Base-by-base conservation (phyloP, 1,140 invertebrate species). In the Zaprionus kolodkinae region DNA sequence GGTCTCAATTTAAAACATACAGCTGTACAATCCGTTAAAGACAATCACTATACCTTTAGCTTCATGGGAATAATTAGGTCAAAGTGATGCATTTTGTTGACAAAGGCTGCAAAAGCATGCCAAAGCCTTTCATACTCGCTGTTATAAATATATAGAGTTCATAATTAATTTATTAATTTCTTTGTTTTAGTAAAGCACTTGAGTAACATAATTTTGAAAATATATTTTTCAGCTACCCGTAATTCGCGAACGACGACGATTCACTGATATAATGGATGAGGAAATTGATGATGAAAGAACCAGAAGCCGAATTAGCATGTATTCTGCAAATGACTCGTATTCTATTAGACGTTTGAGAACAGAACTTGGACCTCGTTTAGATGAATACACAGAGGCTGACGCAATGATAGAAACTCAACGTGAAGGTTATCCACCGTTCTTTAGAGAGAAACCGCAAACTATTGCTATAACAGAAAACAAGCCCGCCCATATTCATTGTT, bases 201-300 rank as follows among this genome's bases (percentile, higher is more conserved):
- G 27, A 30, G 27, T 30, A 6, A 45, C 6, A 9, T 3, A 45
- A 15, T 45, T 45, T 9, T 45, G 7, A 15, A n/a, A 15, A 45
- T 45, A 45, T 45, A 15, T 45, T 45, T 45, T 2, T 30, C 81
- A 97, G 96, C 95, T 97, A 0, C 97, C 97, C 6, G 95, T 97
- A 6, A 97, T 99, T 77, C 94, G 97, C 27, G 98, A 99, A 93
- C 94, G 98, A 66, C 95, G 98, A 69, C 95, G 97, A 54, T 98
- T 99, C 91, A 98, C 97, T 7, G 98, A 99, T 86, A 95, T 99
- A 1, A 98, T 98, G 97, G 98, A 99, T 91, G 98, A 99, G 92
- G 97, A 99, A 93, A 98, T 98, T 64, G 97, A 98, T 77, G 97
- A 98, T 91, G 97, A 98, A 92, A 94, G 96, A 17, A 91, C 91